Evolutionary conservation across 2,797 vertebrate species (phyloP).

Genomic region (Choloepus didactylus): DNA sequence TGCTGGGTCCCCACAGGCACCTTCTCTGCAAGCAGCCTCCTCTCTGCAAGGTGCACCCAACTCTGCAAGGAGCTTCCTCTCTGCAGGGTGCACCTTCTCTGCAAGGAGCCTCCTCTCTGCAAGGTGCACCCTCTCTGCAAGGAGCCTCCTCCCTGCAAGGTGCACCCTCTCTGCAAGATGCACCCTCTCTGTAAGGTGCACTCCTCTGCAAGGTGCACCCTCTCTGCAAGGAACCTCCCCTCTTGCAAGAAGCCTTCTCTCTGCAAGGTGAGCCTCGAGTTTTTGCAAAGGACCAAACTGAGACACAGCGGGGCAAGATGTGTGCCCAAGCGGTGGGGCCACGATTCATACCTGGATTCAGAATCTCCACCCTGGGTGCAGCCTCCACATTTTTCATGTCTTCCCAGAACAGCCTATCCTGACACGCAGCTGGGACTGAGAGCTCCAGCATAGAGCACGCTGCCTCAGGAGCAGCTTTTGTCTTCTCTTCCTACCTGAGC

Average conservation of each 20-base stretch:
- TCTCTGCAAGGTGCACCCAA: too few species aligned
- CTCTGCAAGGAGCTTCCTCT: not conserved
- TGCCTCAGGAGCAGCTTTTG: fast-evolving
- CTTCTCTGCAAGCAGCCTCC: too few species aligned
- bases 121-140: too few species aligned
- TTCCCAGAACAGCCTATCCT: not conserved
- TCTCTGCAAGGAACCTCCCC: too few species aligned
- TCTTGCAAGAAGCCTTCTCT: too few species aligned
- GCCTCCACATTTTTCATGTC: not conserved
- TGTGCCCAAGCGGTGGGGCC: fast-evolving
- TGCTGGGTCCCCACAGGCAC: not conserved
- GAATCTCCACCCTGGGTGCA: not conserved
- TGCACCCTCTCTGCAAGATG: too few species aligned
- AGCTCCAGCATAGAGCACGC: fast-evolving
- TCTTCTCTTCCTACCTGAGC: not conserved
- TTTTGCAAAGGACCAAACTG: not conserved
- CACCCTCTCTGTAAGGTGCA: too few species aligned
- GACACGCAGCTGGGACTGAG: fast-evolving
- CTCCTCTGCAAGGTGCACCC: too few species aligned
- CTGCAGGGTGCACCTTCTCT: fast-evolving
- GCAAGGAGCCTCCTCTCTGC: not conserved
- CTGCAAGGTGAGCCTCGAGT: not conserved
- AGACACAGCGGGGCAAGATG: not conserved
- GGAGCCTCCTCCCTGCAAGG: too few species aligned
- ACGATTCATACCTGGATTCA: too few species aligned